A percentile compares a stretch with the other conserved stretches of the same genome.
phyloP scores from a whole-genome alignment of 2,888 invertebrate genomes.

The Drosophila rubida region DNA sequence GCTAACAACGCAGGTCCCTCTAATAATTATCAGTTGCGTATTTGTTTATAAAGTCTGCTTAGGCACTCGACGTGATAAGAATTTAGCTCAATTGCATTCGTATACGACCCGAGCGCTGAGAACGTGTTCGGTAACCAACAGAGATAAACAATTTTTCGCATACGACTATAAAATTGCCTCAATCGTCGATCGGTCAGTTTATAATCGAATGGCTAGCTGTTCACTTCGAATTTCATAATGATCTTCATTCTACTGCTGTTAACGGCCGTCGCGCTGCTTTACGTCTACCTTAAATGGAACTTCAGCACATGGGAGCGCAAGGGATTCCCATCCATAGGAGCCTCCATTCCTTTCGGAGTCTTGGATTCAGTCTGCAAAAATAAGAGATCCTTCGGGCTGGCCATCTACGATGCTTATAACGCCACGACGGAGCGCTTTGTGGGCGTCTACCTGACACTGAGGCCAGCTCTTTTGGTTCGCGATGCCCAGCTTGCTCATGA shows the following conservation, averaged over 20 bases:
- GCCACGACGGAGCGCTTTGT: constrained; percentile 83
- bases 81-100: not conserved
- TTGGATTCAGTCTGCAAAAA: constrained; percentile 86
- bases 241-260: constrained; percentile 49
- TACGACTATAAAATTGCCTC: constrained; percentile 32
- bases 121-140: not conserved
- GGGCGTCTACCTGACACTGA: constrained; percentile 88
- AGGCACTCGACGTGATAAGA: constrained; percentile 8
- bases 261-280: constrained; percentile 38
- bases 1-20: not conserved
- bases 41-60: not conserved
- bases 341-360: constrained; percentile 88
- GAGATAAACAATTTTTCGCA: not conserved
- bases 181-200: constrained; percentile 18
- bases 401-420: constrained; percentile 87
- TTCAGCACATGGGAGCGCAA: constrained; percentile 87
- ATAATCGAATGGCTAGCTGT: not conserved
- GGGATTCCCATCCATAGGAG: constrained; percentile 86
- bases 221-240: constrained; percentile 24
- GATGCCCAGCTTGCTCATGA: constrained; percentile 88
- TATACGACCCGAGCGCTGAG: not conserved
- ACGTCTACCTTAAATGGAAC: constrained; percentile 71
- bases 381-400: constrained; percentile 87
- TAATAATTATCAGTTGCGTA: constrained; percentile 3
- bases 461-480: constrained; percentile 87